These are phyloP conservation scores for Coelopa pilipes DNA, from an alignment of 2,888 invertebrate genomes.

Conservation along the genomic window DNA sequence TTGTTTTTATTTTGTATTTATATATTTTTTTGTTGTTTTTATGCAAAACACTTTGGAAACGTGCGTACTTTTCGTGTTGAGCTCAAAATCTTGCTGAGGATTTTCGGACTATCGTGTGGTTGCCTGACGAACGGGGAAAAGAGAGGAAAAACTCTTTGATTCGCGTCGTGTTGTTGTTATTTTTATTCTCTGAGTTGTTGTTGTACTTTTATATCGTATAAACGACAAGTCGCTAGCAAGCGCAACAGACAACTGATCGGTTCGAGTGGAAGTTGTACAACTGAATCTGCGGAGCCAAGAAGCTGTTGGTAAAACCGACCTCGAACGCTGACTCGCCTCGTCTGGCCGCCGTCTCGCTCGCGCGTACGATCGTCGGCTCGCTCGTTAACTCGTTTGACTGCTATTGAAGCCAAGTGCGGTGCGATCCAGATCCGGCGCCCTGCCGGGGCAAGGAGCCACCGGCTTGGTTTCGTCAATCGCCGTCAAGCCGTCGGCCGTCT, in stretches of 20 bases:
- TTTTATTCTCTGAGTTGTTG: background rate
- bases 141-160: background rate
- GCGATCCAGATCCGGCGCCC: background rate
- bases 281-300: constrained; percentile 23
- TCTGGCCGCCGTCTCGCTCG: background rate
- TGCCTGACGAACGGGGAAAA: background rate
- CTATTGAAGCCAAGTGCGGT: background rate
- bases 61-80: background rate
- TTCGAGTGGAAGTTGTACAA: constrained; percentile 30
- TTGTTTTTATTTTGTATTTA: too few species aligned
- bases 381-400: background rate
- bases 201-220: background rate
- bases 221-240: background rate
- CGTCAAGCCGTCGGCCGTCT: too few species aligned
- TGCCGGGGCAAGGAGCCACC: background rate
- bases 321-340: constrained; percentile 4
- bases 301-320: constrained; percentile 26
- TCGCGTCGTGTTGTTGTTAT: background rate
- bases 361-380: background rate
- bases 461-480: background rate
- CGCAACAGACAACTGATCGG: constrained; percentile 23
- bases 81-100: background rate
- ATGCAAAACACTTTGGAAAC: background rate
- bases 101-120: background rate
- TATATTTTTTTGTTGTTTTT: too few species aligned